Evolutionary conservation across 2,888 invertebrate genomes (phyloP).

Genomic region (Drosophila nr. medialis): DNA sequence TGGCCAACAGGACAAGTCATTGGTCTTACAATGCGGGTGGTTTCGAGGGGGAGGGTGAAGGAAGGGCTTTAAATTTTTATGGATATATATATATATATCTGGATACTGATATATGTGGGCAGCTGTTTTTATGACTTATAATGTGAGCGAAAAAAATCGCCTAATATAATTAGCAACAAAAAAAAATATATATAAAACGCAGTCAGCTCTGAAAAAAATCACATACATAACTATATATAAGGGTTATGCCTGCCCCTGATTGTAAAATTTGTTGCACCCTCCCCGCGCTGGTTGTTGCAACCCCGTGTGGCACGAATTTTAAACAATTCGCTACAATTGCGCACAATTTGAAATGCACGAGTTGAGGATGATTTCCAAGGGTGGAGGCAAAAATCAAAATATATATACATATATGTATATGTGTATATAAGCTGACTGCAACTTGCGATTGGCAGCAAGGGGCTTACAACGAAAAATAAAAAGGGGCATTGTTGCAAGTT

Average conservation of each 20-base stretch:
- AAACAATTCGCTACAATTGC: slow-evolving; percentile 74
- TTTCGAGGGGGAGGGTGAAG: not conserved
- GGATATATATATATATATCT: not conserved
- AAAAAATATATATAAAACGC: slow-evolving; percentile 21
- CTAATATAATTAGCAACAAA: slow-evolving; percentile 70
- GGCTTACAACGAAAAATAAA: slow-evolving; percentile 4
- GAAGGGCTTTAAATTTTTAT: slow-evolving; percentile 17
- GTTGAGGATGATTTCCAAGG: slow-evolving; percentile 56
- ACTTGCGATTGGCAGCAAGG: slow-evolving; percentile 62
- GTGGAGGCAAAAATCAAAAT: slow-evolving; percentile 5
- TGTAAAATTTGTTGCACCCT: slow-evolving; percentile 32
- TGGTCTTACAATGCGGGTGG: slow-evolving; percentile 57
- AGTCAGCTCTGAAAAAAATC: slow-evolving; percentile 37
- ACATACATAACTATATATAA: slow-evolving; percentile 38
- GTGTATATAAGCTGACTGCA: slow-evolving; percentile 23
- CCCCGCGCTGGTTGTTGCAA: slow-evolving; percentile 9
- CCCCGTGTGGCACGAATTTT: slow-evolving; percentile 47
- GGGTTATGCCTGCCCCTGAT: slow-evolving; percentile 53
- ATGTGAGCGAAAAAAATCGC: slow-evolving; percentile 40
- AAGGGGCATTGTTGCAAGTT: slow-evolving; percentile 52
- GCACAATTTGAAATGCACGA: slow-evolving; percentile 68
- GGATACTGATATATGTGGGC: slow-evolving; percentile 59
- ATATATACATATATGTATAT: not conserved
- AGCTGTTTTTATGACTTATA: slow-evolving; percentile 76
- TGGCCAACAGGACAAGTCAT: slow-evolving; percentile 41